Base-by-base conservation (phyloP, 1,140 invertebrate species). In the Muscidifurax raptorellus region DNA sequence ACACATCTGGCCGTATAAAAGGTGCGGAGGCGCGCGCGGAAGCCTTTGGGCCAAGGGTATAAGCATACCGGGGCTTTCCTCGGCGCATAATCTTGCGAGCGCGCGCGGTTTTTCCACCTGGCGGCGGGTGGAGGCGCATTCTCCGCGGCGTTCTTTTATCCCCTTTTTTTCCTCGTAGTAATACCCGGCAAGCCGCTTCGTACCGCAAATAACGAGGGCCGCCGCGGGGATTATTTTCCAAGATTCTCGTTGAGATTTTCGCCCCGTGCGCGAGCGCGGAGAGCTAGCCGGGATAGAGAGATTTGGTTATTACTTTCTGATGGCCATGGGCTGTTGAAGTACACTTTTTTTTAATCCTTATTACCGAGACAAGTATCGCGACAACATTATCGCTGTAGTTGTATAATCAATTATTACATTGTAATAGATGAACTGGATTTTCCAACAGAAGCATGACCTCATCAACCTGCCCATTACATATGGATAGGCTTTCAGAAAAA, bases 161-260 rank as follows among this genome's bases (percentile, higher is more conserved):
- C 18, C 40, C 40, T 74, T 69, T 86, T 78, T 82, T 77, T 72
- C 12, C 18, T 30, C 52, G 69, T n/a, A 12, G 15, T 59, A 59
- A 59, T 59, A 59, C 22, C 52, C 52, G 22, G 22, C 52, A 59
- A 1, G 22, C 76, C 25, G 27, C 28, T 66, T 25, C 30, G 28
- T 59, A 59, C 72, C 79, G 78, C 80, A 59, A 64, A 81, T 84
- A 84, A 86, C 85, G 71, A 82, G 71, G 74, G 22, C 47, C 67
- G 71, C 40, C 27, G 44, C 47, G 80, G 5, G 47, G 47, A 74
- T 82, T 28, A 36, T 75, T 82, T 74, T 82, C 36, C 66, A 74
- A 74, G 80, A 71, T 64, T 44, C 44, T 52, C 40, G 18, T 59
- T 59, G 27, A 72, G 79, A 81, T 72, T 72, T 81, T 40, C 9